Base-by-base conservation (phyloP, 2,888 invertebrate species). In the Tanytarsus gracilentus region DNA sequence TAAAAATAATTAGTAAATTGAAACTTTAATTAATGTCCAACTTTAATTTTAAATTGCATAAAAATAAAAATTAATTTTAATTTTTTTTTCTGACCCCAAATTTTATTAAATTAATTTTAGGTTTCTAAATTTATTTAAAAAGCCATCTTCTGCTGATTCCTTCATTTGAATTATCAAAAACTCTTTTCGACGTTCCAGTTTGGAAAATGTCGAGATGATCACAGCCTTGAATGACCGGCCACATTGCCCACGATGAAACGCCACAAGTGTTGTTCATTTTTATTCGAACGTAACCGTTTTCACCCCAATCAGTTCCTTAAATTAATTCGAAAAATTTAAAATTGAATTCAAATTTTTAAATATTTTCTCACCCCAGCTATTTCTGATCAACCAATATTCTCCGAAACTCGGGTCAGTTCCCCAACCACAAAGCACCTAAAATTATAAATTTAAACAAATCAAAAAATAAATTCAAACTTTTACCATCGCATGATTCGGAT, bases 401-500 rank as follows among this genome's bases (percentile, higher is more conserved):
- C 44, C 44, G 23, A 18, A 18, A 8, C 23, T 21, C n/a, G n/a
- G n/a, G n/a, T 44, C 44, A 44, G 4, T 44, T 23, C 44, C 44
- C 18, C 18, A 44, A 11, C 44, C 44, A 44, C 44, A 44, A 16
- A 44, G 3, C 3, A 33, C 33, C 33, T 33, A 5, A 33, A 33
- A 33, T n/a, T n/a, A 33, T 4, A 5, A 9, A 33, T 33, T 33
- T 3, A 11, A 33, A 11, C n/a, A 5, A 33, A 33, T 4, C 9
- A 11, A 11, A 11, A 11, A 11, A 33, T 33, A 11, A 11, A 33
- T 2, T 9, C n/a, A 9, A 33, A 33, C n/a, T 11, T 2, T 33
- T 5, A 44, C 44, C 44, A 44, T 44, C 23, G 44, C 44, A 44
- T 44, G 44, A 44, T 44, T 44, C 3, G 44, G 44, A 44, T 44